A percentile compares a stretch with the other conserved stretches of the same genome.
phyloP scores from a whole-genome alignment of 2,888 invertebrate genomes.

The Rhabditoides inermis region DNA sequence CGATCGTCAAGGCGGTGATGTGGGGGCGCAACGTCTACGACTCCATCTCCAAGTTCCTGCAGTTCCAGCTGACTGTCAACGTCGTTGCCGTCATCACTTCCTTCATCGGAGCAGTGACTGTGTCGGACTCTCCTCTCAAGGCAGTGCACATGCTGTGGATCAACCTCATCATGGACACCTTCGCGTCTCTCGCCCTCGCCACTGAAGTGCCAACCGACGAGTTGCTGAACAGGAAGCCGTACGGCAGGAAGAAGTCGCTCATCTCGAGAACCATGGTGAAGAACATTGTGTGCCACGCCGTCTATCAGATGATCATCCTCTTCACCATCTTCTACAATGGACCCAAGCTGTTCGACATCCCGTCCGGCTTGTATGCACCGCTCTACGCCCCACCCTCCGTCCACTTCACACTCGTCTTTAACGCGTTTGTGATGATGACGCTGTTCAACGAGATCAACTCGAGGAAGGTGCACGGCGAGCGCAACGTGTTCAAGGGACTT shows the following conservation, averaged over 20 bases:
- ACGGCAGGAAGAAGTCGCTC: conserved; percentile 57
- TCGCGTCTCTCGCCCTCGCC: conserved; percentile 58
- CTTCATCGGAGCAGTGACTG: conserved; percentile 57
- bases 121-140: conserved; percentile 54
- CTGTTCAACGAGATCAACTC: conserved; percentile 99
- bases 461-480: conserved; percentile 95
- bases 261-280: conserved; percentile 58
- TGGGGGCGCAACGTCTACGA: conserved; percentile 60
- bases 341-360: conserved; percentile 71
- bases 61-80: conserved; percentile 58
- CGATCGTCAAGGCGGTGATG: conserved; percentile 60
- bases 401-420: conserved; percentile 98
- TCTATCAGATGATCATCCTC: conserved; percentile 89
- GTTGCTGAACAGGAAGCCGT: conserved; percentile 57
- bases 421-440: conserved; percentile 98
- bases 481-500: conserved; percentile 89
- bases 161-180: conserved; percentile 59
- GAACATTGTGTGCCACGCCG: conserved; percentile 74
- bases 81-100: conserved; percentile 57
- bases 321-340: conserved; percentile 87
- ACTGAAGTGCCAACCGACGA: conserved; percentile 58
- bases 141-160: conserved; percentile 57
- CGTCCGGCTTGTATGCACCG: conserved; percentile 72
- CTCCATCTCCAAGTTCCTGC: conserved; percentile 59
- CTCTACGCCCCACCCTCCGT: conserved; percentile 75